Evolutionary conservation across 2,797 vertebrate species (phyloP).

Genomic region (Myoxocephalus aenaeus): DNA sequence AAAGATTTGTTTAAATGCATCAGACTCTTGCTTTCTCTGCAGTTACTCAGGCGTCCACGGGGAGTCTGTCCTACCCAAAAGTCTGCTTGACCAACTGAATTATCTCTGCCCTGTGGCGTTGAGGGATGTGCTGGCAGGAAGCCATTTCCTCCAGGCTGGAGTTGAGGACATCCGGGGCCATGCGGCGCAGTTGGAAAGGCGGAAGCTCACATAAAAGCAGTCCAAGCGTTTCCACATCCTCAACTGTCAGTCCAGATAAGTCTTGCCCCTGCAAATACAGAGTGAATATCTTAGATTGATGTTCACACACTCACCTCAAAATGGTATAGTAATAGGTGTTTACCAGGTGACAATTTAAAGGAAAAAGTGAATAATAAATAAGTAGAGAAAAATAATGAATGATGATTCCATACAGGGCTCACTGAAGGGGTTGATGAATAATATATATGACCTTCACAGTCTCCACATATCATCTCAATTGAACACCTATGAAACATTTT

Average conservation of each 20-base stretch:
- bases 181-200: slow-evolving; percentile 56
- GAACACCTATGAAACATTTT: not conserved
- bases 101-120: slow-evolving; percentile 50
- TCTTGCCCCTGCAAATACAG: slow-evolving; percentile 65
- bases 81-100: slow-evolving; percentile 64
- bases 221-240: slow-evolving; percentile 68
- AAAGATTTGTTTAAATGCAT: not conserved
- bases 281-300: not conserved
- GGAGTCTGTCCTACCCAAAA: slow-evolving; percentile 71
- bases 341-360: not conserved
- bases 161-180: slow-evolving; percentile 61
- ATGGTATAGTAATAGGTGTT: not conserved
- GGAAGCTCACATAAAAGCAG: slow-evolving; percentile 76
- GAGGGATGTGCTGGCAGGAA: slow-evolving; percentile 73
- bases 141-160: slow-evolving; percentile 67
- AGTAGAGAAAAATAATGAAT: not conserved
- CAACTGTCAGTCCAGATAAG: slow-evolving; percentile 58
- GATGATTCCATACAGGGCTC: not conserved
- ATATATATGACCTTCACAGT: not conserved
- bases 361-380: not conserved
- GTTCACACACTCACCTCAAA: not conserved
- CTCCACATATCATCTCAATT: not conserved
- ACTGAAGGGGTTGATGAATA: not conserved
- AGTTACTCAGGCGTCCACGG: not conserved
- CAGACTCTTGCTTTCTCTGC: not conserved